A percentile compares a stretch with the other conserved stretches of the same genome.
Conservation (phyloP, 2,797 vertebrate genomes). For the Amphiprion clarkii region DNA sequence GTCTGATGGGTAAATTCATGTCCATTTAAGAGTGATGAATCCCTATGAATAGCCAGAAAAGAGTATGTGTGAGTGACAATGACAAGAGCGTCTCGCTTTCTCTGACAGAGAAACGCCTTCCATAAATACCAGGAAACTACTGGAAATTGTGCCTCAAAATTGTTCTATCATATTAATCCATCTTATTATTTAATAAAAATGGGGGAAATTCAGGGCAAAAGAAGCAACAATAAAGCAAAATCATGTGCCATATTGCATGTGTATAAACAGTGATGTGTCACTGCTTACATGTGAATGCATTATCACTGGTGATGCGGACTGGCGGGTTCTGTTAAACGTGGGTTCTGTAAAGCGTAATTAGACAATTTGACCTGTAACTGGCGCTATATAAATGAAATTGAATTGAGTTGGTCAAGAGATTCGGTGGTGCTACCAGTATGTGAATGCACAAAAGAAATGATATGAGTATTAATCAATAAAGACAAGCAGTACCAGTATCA, state of each 20-base stretch:
- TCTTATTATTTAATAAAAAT: not conserved
- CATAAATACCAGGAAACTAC: not conserved
- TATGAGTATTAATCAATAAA: too few relatives aligned
- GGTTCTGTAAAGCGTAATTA: too few relatives aligned
- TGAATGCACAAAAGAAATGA: too few relatives aligned
- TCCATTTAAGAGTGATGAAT: constrained; percentile 32
- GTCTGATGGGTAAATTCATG: constrained; percentile 65
- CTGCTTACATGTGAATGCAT: not conserved
- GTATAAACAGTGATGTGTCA: not conserved
- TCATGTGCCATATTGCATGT: not conserved
- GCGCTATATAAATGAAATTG: too few relatives aligned
- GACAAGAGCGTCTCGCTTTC: constrained; percentile 24
- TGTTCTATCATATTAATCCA: not conserved
- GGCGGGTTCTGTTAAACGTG: too few relatives aligned
- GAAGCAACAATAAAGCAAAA: not conserved
- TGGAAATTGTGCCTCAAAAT: not conserved
- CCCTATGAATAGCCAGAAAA: constrained; percentile 43
- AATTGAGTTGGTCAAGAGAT: too few relatives aligned
- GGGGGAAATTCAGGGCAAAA: not conserved
- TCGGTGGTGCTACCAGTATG: too few relatives aligned
- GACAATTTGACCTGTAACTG: too few relatives aligned
- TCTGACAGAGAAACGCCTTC: constrained; percentile 11
- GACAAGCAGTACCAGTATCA: too few relatives aligned
- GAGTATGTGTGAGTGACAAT: constrained; percentile 33
- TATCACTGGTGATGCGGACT: not conserved